Conservation (phyloP, 2,797 vertebrate genomes). For the Rallus crepitans region DNA sequence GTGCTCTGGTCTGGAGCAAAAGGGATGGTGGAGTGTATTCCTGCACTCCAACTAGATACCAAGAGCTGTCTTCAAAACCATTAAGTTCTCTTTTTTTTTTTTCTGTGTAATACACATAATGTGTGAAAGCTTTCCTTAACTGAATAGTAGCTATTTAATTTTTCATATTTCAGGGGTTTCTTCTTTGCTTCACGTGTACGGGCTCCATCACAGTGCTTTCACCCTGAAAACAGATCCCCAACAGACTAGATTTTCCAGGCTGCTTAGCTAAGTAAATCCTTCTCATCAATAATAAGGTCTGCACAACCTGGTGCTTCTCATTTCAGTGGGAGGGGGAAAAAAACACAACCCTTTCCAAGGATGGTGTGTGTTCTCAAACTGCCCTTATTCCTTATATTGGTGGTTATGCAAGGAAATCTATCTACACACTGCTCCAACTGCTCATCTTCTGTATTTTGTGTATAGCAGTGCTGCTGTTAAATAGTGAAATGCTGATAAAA, state of each 20-base stretch:
- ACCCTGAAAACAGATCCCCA: not conserved
- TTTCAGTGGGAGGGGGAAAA: not conserved
- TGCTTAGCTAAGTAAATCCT: conserved; percentile 12
- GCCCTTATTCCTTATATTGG: not conserved
- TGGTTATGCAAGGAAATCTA: not conserved
- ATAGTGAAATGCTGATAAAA: not conserved
- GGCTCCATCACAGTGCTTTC: not conserved
- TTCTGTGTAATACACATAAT: not conserved
- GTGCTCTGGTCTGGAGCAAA: not conserved
- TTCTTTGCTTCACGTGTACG: not conserved
- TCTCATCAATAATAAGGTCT: not conserved
- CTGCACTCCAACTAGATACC: not conserved
- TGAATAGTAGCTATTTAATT: not conserved
- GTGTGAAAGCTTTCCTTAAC: not conserved
- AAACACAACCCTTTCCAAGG: not conserved
- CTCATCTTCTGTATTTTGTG: not conserved
- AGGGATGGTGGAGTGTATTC: not conserved
- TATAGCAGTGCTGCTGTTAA: not conserved
- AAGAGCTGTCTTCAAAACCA: not conserved
- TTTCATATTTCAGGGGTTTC: not conserved
- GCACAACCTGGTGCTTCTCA: not conserved
- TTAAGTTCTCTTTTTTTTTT: not conserved
- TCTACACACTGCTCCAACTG: not conserved
- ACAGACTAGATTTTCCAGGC: not conserved
- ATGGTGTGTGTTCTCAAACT: not conserved